These are phyloP conservation scores for Ondatra zibethicus DNA, from an alignment of 2,113 vertebrate species.

Conservation along the genomic window DNA sequence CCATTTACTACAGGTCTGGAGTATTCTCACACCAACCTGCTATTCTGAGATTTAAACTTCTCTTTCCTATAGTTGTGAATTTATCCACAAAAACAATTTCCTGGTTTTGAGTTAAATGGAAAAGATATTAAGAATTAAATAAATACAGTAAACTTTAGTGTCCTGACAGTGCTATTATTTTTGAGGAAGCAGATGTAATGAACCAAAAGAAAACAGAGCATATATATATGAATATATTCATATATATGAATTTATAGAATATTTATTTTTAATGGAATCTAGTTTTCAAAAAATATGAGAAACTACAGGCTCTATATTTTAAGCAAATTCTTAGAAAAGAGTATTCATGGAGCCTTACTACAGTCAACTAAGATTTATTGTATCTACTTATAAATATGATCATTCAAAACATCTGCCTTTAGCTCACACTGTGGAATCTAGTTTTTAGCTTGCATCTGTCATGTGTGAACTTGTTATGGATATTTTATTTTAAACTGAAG, in stretches of 20 bases:
- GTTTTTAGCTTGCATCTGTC: slow-evolving; percentile 89
- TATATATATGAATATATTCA: slow-evolving; percentile 44
- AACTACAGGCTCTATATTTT: slow-evolving; percentile 77
- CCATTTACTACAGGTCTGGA: background rate
- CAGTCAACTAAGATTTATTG: slow-evolving; percentile 78
- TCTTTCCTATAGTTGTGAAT: background rate
- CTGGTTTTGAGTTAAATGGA: background rate
- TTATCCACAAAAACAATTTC: slow-evolving; percentile 1
- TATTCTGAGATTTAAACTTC: slow-evolving; percentile 43
- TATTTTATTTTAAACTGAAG: slow-evolving; percentile 88
- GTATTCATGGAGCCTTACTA: slow-evolving; percentile 67
- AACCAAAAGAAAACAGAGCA: slow-evolving; percentile 32
- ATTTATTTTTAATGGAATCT: slow-evolving; percentile 71
- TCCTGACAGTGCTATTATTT: slow-evolving; percentile 36
- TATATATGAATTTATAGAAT: slow-evolving; percentile 38
- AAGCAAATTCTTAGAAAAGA: slow-evolving; percentile 72
- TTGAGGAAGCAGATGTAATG: slow-evolving; percentile 61
- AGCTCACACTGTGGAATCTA: slow-evolving; percentile 86
- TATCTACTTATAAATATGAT: slow-evolving; percentile 85
- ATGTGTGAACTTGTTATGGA: slow-evolving; percentile 91
- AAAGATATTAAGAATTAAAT: slow-evolving; percentile 10
- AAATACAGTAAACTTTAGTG: slow-evolving; percentile 50
- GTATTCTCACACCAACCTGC: background rate
- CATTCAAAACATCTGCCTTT: slow-evolving; percentile 91
- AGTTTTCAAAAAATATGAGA: slow-evolving; percentile 69